phyloP scores from a whole-genome alignment of 2,888 invertebrate genomes.

The Morpho deidamia region DNA sequence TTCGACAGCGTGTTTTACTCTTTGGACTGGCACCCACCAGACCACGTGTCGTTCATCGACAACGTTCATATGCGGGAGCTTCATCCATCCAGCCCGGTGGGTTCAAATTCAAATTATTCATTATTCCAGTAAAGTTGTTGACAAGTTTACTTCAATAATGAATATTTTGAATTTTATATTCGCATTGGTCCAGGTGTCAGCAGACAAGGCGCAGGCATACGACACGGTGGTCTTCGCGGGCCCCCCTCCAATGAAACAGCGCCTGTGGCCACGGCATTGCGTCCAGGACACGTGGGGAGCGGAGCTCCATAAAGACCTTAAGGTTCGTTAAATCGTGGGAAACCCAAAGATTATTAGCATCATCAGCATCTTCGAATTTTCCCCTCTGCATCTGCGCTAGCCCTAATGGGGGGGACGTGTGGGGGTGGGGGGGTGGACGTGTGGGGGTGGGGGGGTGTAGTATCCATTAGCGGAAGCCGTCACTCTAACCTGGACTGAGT shows the following conservation, averaged over 20 bases:
- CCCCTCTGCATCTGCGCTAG: no score
- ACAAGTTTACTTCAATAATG: no score
- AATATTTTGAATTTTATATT: not conserved
- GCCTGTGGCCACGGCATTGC: slow-evolving; percentile 97
- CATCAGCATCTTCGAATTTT: no score
- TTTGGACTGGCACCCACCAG: slow-evolving; percentile 97
- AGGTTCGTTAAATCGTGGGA: slow-evolving; percentile 62
- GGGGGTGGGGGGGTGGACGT: no score
- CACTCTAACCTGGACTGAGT: no score
- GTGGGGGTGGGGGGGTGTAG: no score
- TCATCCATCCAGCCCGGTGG: slow-evolving; percentile 84
- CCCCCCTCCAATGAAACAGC: slow-evolving; percentile 90
- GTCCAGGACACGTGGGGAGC: slow-evolving; percentile 98
- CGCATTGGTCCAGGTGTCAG: slow-evolving; percentile 73
- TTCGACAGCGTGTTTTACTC: slow-evolving; percentile 96
- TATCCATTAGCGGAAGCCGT: no score
- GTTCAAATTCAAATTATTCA: slow-evolving; percentile 26
- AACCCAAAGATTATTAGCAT: not conserved
- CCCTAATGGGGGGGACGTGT: no score
- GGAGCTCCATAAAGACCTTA: slow-evolving; percentile 92
- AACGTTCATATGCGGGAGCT: slow-evolving; percentile 88
- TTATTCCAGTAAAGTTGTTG: no score
- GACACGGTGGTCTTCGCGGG: slow-evolving; percentile 96
- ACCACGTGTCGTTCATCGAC: slow-evolving; percentile 97
- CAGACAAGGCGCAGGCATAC: slow-evolving; percentile 88